phyloP scores from a whole-genome alignment of 2,113 vertebrate genomes.

The Athene noctua region DNA sequence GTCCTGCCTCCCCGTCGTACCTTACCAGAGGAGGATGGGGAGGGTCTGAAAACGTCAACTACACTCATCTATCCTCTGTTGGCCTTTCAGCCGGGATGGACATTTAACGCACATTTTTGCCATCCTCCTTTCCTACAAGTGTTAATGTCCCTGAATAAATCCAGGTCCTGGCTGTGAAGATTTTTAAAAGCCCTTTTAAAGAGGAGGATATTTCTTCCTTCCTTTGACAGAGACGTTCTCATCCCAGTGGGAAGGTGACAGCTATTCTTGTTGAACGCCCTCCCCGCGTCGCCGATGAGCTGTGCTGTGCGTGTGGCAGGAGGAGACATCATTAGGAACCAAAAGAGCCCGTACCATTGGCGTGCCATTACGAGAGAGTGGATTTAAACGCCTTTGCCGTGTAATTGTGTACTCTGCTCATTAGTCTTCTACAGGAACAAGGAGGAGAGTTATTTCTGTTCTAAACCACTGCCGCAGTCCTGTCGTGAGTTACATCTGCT shows the following conservation, averaged over 20 bases:
- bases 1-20: no score
- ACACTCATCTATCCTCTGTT: neutral
- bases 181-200: neutral
- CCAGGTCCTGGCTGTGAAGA: neutral
- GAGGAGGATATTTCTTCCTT: neutral
- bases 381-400: neutral
- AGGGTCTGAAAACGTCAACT: neutral
- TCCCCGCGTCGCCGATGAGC: neutral
- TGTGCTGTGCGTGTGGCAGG: fast-evolving
- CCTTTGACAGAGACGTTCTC: neutral
- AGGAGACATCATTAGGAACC: neutral
- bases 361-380: neutral
- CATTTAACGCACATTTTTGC: neutral
- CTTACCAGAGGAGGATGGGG: fast-evolving
- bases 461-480: no score
- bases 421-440: neutral
- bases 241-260: neutral
- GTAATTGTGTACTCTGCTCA: neutral
- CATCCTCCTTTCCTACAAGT: neutral
- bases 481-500: no score
- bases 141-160: neutral
- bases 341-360: fast-evolving
- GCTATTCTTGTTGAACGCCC: neutral
- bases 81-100: neutral
- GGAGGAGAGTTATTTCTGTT: neutral